Conservation (phyloP, 2,797 vertebrate species). For the Sphenopsis melanotis region DNA sequence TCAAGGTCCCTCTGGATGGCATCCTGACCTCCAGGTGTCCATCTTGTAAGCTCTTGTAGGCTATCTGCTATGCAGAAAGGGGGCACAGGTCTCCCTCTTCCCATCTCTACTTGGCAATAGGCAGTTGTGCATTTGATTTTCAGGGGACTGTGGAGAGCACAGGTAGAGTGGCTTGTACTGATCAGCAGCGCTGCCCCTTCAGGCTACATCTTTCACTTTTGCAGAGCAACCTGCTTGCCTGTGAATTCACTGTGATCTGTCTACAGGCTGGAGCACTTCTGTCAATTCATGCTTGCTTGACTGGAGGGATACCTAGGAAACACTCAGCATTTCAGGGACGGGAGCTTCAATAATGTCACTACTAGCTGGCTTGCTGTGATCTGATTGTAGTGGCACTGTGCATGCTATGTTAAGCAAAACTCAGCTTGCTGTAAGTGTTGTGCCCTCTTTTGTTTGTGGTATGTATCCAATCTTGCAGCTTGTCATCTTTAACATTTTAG, state of each 20-base stretch:
- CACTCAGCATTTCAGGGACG: not conserved
- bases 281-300: not conserved
- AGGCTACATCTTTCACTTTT: not conserved
- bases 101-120: not conserved
- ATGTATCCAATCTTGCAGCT: not conserved
- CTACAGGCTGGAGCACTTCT: not conserved
- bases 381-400: not conserved
- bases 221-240: fast-evolving
- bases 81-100: fast-evolving
- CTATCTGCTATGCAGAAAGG: not conserved
- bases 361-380: not conserved
- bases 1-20: not conserved
- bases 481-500: not conserved
- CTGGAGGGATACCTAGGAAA: not conserved
- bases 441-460: not conserved
- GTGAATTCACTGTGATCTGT: not conserved
- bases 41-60: not conserved
- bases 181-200: not conserved
- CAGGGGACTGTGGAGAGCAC: not conserved
- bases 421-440: not conserved
- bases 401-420: not conserved
- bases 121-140: not conserved
- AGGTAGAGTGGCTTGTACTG: not conserved
- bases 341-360: not conserved
- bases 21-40: not conserved